Base-by-base conservation (phyloP, 1,140 invertebrate species). In the Cecropterus lyciades region DNA sequence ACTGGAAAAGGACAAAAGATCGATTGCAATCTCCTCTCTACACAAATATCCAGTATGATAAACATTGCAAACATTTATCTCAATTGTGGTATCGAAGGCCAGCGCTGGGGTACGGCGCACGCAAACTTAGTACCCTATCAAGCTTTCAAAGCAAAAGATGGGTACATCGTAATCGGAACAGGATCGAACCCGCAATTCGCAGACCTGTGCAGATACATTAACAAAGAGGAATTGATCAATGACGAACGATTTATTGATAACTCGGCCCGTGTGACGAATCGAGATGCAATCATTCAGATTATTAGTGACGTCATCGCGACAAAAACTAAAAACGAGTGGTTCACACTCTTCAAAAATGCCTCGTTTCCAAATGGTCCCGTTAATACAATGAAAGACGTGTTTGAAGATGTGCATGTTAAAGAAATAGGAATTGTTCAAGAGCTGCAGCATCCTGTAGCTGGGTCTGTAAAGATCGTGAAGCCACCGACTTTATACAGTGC, bases 121-220 rank as follows among this genome's bases (percentile, higher is more conserved):
- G 96, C 96, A 55, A 99, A 97, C 83, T 96, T 99, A 72, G 98
- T 99, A 0, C 98, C 98, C 0, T 99, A 99, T 83, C 96, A 99
- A 94, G 94, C 95, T 24, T 98, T 98, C 80, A 89, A 93, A 78
- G 98, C 97, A 0, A 94, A 94, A 80, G 95, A 98, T 92, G 96
- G 97, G 10, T 96, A 96, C 80, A 94, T 98, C 14, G 97, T 98
- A 1, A 92, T 99, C 16, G 97, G 98, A 3, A 94, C 96, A 46
- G 97, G 97, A 0, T 97, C 95, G 30, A 94, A 98, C 91, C 77
- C 88, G 1, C 97, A 98, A 82, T 99, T 97, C 89, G 68, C 81
- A 45, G 94, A 95, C 55, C 92, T 98, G 7, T 95, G 96, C 78
- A 85, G 94, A 72, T 87, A 92, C 57, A 90, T 99, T 6, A 82